phyloP scores from a whole-genome alignment of 2,113 vertebrate species.

The Pollachius pollachius region DNA sequence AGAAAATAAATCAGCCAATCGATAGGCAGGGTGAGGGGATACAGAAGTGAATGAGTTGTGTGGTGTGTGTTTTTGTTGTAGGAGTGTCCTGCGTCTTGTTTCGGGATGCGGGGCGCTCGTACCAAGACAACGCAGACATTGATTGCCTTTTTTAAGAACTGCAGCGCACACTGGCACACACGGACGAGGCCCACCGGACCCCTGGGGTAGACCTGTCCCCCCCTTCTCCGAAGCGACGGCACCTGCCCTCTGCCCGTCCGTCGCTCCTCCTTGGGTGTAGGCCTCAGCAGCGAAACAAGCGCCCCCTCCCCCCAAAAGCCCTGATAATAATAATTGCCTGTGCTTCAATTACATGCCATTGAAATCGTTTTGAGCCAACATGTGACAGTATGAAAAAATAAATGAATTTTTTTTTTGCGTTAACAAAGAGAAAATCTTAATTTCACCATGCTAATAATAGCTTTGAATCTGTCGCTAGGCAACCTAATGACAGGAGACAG shows the following conservation, averaged over 20 bases:
- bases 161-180: too few relatives aligned
- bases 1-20: too few relatives aligned
- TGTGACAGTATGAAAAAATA: constrained; percentile 68
- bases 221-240: constrained; percentile 51
- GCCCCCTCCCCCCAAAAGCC: constrained; percentile 53
- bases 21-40: too few relatives aligned
- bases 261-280: constrained; percentile 33
- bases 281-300: constrained; percentile 11
- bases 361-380: constrained; percentile 59
- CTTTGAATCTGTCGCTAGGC: constrained; percentile 70
- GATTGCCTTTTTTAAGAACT: too few relatives aligned
- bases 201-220: background rate
- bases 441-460: constrained; percentile 72
- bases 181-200: too few relatives aligned
- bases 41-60: too few relatives aligned
- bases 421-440: constrained; percentile 74
- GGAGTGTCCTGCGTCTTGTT: too few relatives aligned
- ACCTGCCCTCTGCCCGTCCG: constrained; percentile 61
- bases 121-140: too few relatives aligned
- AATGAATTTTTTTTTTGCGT: constrained; percentile 73
- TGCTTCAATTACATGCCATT: constrained; percentile 57
- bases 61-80: too few relatives aligned
- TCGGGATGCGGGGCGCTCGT: too few relatives aligned
- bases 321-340: constrained; percentile 38
- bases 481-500: constrained; percentile 74